These are phyloP conservation scores for Gila orcuttii DNA, from an alignment of 2,113 vertebrate genomes.

Conservation along the genomic window DNA sequence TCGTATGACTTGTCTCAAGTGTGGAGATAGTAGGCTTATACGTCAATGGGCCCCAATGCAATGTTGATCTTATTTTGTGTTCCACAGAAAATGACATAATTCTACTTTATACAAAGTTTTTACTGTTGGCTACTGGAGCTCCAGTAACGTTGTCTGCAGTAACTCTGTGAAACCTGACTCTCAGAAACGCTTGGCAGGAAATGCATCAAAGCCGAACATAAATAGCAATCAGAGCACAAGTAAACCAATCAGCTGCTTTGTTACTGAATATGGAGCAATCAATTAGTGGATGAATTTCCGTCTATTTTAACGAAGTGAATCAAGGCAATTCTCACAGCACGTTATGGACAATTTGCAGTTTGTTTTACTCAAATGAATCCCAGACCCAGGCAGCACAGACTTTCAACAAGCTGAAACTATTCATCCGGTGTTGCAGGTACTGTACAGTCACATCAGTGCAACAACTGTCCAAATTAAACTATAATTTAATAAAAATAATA, in stretches of 20 bases:
- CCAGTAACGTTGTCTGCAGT: constrained; percentile 10
- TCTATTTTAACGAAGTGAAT: constrained; percentile 67
- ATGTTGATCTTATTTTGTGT: too few species aligned
- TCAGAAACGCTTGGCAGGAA: constrained; percentile 64
- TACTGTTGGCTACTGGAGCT: neutral
- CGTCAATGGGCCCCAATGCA: too few species aligned
- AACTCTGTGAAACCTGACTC: constrained; percentile 52
- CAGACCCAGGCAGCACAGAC: constrained; percentile 54
- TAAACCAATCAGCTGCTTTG: constrained; percentile 74
- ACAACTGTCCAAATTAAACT: too few species aligned
- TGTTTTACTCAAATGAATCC: constrained; percentile 67
- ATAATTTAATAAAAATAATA: too few species aligned
- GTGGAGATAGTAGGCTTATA: too few species aligned
- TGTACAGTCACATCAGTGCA: constrained; percentile 7
- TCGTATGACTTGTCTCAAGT: too few species aligned
- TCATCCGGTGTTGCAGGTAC: constrained; percentile 46
- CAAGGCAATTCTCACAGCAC: constrained; percentile 64
- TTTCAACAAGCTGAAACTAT: constrained; percentile 45
- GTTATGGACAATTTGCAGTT: constrained; percentile 67
- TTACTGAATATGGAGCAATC: constrained; percentile 70
- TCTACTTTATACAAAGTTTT: neutral
- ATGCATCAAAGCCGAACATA: constrained; percentile 69
- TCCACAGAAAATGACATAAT: too few species aligned
- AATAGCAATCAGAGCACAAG: constrained; percentile 74
- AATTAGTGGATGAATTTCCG: constrained; percentile 74